phyloP scores from a whole-genome alignment of 2,888 invertebrate species.

The Cephus pulcher region DNA sequence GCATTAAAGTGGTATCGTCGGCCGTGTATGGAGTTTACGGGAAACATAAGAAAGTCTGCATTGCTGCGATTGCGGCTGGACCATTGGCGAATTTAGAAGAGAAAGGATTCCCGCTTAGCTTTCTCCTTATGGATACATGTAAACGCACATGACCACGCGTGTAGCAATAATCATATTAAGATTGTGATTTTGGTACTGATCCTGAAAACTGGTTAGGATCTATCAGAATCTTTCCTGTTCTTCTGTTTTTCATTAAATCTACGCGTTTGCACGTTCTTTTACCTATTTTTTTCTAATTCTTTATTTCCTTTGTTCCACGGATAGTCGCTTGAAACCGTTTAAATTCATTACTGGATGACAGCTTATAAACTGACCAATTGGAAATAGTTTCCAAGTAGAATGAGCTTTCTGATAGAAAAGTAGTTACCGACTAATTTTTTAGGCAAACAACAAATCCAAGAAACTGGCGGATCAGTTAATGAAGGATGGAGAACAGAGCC shows the following conservation, averaged over 20 bases:
- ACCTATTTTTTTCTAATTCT: not conserved
- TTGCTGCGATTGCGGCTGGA: not conserved
- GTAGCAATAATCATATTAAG: not conserved
- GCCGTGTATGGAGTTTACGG: not conserved
- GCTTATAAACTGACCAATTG: conserved; percentile 11
- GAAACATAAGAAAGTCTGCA: not conserved
- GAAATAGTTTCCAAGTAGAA: conserved; percentile 22
- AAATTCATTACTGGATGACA: conserved; percentile 16
- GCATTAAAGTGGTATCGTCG: not conserved
- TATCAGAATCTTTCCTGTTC: not conserved
- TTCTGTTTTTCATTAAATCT: not conserved
- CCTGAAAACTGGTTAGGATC: not conserved
- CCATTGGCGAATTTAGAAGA: not conserved
- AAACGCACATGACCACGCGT: not conserved
- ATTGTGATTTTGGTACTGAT: not conserved
- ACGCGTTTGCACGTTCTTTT: not conserved
- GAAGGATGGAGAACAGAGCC: not conserved
- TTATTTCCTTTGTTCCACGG: not conserved
- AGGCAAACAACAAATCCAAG: not conserved
- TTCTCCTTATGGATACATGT: not conserved
- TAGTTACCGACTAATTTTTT: conserved; percentile 22
- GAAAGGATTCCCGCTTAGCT: not conserved
- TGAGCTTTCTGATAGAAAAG: conserved; percentile 22
- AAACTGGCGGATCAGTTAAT: not conserved
- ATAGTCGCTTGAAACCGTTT: not conserved